A percentile compares a stretch with the other conserved stretches of the same genome.
Conservation (phyloP, 2,797 vertebrate genomes). For the Natrix natrix region DNA sequence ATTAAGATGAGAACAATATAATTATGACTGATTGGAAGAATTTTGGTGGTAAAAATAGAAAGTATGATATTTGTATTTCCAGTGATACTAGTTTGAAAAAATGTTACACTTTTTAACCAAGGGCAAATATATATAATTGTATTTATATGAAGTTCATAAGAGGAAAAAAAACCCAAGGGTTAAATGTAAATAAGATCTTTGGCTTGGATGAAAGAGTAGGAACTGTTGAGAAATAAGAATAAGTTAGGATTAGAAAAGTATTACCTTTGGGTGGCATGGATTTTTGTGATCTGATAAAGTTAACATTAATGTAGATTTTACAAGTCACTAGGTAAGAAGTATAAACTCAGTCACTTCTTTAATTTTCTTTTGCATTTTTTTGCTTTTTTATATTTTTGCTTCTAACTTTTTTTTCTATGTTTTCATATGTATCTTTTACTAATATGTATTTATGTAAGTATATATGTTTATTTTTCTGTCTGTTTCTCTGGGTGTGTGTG, state of each 20-base stretch:
- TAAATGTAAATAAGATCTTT: neutral
- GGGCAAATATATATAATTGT: neutral
- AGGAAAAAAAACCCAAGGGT: neutral
- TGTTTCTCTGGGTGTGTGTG: too few species aligned
- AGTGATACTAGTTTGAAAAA: neutral
- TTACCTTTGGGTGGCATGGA: neutral
- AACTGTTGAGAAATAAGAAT: neutral
- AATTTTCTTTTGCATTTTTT: neutral
- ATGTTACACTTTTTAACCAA: neutral
- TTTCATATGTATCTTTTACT: neutral
- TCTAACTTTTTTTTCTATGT: neutral
- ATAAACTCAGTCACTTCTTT: neutral
- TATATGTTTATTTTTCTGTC: neutral
- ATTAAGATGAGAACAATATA: neutral
- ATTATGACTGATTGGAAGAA: neutral
- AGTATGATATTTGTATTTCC: neutral
- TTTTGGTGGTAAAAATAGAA: neutral
- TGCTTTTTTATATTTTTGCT: neutral
- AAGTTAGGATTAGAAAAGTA: neutral
- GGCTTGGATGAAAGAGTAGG: neutral
- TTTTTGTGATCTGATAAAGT: neutral
- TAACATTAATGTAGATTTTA: neutral
- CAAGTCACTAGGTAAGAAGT: neutral
- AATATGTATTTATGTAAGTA: neutral
- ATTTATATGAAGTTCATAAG: neutral